Evolutionary conservation across 2,888 invertebrate genomes (phyloP).

Genomic region (Erebia ligea): DNA sequence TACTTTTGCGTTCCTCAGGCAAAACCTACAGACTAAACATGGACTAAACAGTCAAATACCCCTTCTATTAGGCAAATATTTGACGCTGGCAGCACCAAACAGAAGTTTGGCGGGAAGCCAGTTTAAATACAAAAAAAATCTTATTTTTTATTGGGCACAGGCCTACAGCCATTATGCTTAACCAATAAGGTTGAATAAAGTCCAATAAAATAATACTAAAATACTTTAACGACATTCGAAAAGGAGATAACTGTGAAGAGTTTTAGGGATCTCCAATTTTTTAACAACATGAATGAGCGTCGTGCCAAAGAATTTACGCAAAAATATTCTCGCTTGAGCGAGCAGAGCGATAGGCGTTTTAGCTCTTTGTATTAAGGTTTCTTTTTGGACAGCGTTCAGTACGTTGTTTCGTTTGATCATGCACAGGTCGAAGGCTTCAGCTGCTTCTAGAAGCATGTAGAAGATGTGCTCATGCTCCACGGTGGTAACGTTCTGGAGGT

Average conservation of each 20-base stretch:
- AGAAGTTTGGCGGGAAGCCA: not conserved
- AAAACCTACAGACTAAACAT: not conserved
- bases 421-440: conserved; percentile 90
- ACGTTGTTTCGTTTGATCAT: conserved; percentile 89
- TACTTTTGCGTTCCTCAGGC: not conserved
- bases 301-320: conserved; percentile 83
- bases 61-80: not conserved
- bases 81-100: not conserved
- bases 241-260: conserved; percentile 86
- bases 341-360: conserved; percentile 86
- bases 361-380: conserved; percentile 85
- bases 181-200: not conserved
- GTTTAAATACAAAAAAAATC: not conserved
- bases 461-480: conserved; percentile 81
- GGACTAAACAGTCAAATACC: not conserved
- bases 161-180: not conserved
- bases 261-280: conserved; percentile 85
- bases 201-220: conserved; percentile 28
- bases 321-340: conserved; percentile 84
- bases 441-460: conserved; percentile 87
- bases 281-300: conserved; percentile 81
- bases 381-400: conserved; percentile 86
- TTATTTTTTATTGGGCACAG: conserved; percentile 1
- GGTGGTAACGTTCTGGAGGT: conserved; percentile 85
- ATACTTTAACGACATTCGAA: conserved; percentile 84